These are phyloP conservation scores for Squalus acanthias DNA, from an alignment of 2,797 vertebrate species.

Conservation along the genomic window DNA sequence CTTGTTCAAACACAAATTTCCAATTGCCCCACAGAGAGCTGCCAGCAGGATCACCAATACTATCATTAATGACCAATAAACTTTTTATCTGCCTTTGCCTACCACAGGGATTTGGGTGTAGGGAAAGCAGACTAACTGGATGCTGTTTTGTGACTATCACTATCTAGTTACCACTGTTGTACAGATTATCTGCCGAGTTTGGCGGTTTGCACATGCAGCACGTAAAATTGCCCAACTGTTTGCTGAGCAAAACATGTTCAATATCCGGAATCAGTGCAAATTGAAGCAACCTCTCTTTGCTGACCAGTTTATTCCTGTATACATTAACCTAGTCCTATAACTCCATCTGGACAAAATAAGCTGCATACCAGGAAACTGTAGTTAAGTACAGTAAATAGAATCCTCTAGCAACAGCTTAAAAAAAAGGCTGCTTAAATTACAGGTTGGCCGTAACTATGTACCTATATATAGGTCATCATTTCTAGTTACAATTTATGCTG, in stretches of 20 bases:
- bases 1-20: neutral
- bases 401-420: neutral
- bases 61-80: neutral
- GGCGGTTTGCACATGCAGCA: neutral
- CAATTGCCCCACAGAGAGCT: neutral
- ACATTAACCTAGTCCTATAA: neutral
- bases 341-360: neutral
- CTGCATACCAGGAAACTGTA: neutral
- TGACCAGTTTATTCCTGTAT: neutral
- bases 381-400: neutral
- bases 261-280: neutral
- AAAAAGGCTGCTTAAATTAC: neutral
- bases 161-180: neutral
- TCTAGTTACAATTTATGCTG: neutral
- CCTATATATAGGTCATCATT: neutral
- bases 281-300: neutral
- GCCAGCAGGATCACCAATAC: neutral
- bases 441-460: neutral
- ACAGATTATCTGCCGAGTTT: neutral
- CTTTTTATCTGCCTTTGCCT: neutral
- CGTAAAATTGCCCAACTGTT: neutral
- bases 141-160: neutral
- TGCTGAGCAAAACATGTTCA: neutral
- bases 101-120: neutral
- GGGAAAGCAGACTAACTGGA: neutral